Evolutionary conservation across 2,113 vertebrate species (phyloP).

Genomic region (Lipotes vexillifer): DNA sequence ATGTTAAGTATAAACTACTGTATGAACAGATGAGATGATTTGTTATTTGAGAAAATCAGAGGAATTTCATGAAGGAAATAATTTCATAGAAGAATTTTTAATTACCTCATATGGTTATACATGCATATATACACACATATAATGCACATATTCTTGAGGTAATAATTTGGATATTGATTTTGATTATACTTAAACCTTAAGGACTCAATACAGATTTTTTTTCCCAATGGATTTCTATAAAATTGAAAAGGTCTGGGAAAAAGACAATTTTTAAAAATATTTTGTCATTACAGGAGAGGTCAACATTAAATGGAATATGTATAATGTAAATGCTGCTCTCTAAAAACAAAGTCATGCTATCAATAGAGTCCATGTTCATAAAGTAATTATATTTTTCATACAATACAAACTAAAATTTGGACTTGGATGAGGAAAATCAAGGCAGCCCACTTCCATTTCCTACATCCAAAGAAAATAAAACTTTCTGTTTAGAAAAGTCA

Average conservation of each 20-base stretch:
- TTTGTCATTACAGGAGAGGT: background rate
- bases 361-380: background rate
- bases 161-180: background rate
- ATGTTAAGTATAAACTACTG: background rate
- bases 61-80: background rate
- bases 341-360: background rate
- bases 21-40: background rate
- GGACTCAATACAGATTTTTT: background rate
- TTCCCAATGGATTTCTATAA: background rate
- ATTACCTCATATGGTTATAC: background rate
- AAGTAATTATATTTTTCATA: background rate
- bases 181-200: background rate
- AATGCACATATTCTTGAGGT: background rate
- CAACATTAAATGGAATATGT: background rate
- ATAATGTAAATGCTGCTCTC: background rate
- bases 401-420: background rate
- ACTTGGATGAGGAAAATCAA: background rate
- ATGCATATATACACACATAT: background rate
- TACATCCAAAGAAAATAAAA: background rate
- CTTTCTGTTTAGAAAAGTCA: background rate
- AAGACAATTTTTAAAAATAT: background rate
- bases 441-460: background rate
- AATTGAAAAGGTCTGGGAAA: background rate
- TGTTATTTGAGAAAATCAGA: slow-evolving; percentile 1
- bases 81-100: background rate